Evolutionary conservation across 1,140 invertebrate genomes (phyloP).

Genomic region (Pteromalus puparum): DNA sequence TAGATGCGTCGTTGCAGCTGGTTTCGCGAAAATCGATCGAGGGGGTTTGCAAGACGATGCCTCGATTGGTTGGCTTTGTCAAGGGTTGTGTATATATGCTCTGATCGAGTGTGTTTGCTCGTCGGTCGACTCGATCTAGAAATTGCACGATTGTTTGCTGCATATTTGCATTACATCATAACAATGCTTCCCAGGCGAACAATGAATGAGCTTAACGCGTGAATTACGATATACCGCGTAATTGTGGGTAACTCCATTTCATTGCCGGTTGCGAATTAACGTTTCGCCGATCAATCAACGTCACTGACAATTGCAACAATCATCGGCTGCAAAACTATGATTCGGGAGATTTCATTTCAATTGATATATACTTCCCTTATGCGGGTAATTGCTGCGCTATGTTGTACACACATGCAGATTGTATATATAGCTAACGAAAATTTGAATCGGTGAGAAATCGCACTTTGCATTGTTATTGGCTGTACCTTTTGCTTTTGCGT

Average conservation of each 20-base stretch:
- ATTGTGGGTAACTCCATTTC: constrained; percentile 13
- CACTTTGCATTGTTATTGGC: neutral
- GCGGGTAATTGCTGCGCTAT: neutral
- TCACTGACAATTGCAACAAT: neutral
- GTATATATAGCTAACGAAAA: constrained; percentile 1
- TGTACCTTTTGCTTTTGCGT: constrained; percentile 17
- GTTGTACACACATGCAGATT: neutral
- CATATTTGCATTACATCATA: neutral
- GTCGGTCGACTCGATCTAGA: neutral
- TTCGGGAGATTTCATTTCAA: neutral
- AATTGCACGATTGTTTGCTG: too few species aligned
- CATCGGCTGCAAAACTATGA: neutral
- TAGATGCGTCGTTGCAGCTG: neutral
- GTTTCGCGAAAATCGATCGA: neutral
- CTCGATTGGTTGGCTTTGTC: neutral
- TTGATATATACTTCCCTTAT: neutral
- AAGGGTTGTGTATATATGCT: too few species aligned
- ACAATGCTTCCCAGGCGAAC: neutral
- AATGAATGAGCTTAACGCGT: neutral
- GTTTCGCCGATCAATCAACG: neutral
- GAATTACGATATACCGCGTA: neutral
- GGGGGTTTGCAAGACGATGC: neutral
- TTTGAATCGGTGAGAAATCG: constrained; percentile 23
- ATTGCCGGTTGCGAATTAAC: neutral
- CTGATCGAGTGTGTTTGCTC: neutral